Conservation (phyloP, 2,888 invertebrate species). For the Eurois occulta region DNA sequence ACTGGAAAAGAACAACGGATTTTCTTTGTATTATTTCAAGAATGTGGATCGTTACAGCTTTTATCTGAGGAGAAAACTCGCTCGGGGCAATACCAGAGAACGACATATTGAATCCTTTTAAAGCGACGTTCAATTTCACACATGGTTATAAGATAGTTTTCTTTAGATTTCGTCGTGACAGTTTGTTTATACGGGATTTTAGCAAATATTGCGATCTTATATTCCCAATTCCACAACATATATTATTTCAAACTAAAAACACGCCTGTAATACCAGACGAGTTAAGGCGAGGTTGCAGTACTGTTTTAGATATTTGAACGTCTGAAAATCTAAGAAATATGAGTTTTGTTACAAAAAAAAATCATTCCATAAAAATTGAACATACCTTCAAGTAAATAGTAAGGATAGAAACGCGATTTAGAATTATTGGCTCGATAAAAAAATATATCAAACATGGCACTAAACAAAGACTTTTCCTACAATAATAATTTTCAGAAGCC, state of each 20-base stretch:
- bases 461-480: too few species aligned
- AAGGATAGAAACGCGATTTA: too few species aligned
- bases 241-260: background rate
- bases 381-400: too few species aligned
- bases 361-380: too few species aligned
- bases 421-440: too few species aligned
- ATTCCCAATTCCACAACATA: background rate
- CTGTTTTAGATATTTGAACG: too few species aligned
- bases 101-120: conserved; percentile 42
- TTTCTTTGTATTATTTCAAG: conserved; percentile 39
- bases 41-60: conserved; percentile 26
- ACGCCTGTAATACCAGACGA: background rate
- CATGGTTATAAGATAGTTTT: conserved; percentile 18
- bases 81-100: conserved; percentile 20
- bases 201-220: background rate
- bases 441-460: too few species aligned
- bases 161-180: conserved; percentile 20
- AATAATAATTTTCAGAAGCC: background rate
- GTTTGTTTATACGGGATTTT: conserved; percentile 4
- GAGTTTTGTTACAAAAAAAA: too few species aligned
- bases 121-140: conserved; percentile 43
- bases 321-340: too few species aligned
- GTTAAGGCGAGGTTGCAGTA: too few species aligned
- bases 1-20: conserved; percentile 27
- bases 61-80: conserved; percentile 11